Evolutionary conservation across 2,888 invertebrate genomes (phyloP), one percentile per base, ranked within the genome.

Genomic region (Drosophila mercatorum): DNA sequence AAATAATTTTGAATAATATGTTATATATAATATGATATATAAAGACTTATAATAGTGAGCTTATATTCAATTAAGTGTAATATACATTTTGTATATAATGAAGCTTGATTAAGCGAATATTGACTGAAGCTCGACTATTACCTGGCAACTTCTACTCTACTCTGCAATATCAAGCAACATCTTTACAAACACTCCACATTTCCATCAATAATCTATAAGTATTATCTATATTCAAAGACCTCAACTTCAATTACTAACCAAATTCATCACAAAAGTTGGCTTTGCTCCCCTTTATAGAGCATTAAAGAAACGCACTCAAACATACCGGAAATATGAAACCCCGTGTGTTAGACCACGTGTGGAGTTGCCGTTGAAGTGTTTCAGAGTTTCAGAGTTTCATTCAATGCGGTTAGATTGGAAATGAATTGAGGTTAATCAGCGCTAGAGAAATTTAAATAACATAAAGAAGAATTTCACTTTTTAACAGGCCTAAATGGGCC

Each of bases 251-350:
- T 28, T 2, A 14, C 14, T 14, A 17, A 22, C 26, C n/a, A 12
- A 31, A 2, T 41, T 36, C 8, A 26, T 55, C 11, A 28, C n/a
- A 28, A 36, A 55, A 2, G 31, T 10, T 7, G 3, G 7, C 14
- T 12, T 38, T 56, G 41, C 28, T 41, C 40, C 6, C 22, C 4
- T 46, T 10, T 1, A 34, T 44, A 66, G 41, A 11, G 52, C 36
- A 22, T 55, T 28, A 47, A 49, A 8, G 36, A 55, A 44, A 43
- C 28, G 17, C 7, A 44, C 22, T 7, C 51, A 40, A 67, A 36
- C 47, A 64, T 31, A 69, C 85, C 83, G 81, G 78, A 80, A 83
- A 86, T 58, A 75, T 62, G 83, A 85, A 55, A 80, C 72, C 68
- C n/a, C 47, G 52, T 41, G 59, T 59, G 56, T 14, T 17, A 44